These are phyloP conservation scores for Therioaphis trifolii DNA, from an alignment of 2,888 invertebrate species.

Conservation along the genomic window DNA sequence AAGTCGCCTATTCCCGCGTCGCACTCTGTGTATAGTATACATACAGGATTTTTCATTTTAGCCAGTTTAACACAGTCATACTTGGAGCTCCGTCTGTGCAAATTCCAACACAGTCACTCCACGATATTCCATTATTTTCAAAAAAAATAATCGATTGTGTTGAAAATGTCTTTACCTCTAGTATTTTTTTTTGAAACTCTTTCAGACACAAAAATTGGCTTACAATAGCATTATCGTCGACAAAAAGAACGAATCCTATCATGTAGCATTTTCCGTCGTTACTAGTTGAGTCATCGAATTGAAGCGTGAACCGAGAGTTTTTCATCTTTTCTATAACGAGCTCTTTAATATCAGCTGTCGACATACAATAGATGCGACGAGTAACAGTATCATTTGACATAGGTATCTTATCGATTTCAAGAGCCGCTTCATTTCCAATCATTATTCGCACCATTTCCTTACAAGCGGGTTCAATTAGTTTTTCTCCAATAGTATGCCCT, in stretches of 20 bases:
- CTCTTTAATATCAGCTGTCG: neutral
- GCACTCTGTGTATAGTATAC: too few species aligned
- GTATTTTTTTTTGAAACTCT: neutral
- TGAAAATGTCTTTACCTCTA: slow-evolving; percentile 37
- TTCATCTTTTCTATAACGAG: slow-evolving; percentile 2
- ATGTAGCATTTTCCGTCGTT: slow-evolving; percentile 46
- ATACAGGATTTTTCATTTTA: slow-evolving; percentile 59
- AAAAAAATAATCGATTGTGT: slow-evolving; percentile 44
- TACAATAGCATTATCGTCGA: slow-evolving; percentile 50
- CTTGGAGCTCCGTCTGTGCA: slow-evolving; percentile 59
- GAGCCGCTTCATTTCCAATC: slow-evolving; percentile 37
- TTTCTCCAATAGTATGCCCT: slow-evolving; percentile 30
- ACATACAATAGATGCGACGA: slow-evolving; percentile 17
- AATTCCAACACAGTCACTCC: slow-evolving; percentile 53
- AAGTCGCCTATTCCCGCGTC: too few species aligned
- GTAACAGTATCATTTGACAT: slow-evolving; percentile 35
- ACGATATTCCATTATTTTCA: slow-evolving; percentile 57
- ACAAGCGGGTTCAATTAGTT: slow-evolving; percentile 34
- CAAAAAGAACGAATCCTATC: slow-evolving; percentile 58
- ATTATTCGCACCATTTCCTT: slow-evolving; percentile 38
- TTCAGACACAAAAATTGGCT: neutral
- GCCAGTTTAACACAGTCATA: slow-evolving; percentile 61
- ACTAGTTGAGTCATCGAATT: slow-evolving; percentile 53
- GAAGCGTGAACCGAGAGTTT: slow-evolving; percentile 39
- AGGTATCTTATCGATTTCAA: slow-evolving; percentile 34